Evolutionary conservation across 1,140 invertebrate genomes (phyloP), one percentile per base, ranked within the genome.

Genomic region (Lepeophtheirus salmonis): DNA sequence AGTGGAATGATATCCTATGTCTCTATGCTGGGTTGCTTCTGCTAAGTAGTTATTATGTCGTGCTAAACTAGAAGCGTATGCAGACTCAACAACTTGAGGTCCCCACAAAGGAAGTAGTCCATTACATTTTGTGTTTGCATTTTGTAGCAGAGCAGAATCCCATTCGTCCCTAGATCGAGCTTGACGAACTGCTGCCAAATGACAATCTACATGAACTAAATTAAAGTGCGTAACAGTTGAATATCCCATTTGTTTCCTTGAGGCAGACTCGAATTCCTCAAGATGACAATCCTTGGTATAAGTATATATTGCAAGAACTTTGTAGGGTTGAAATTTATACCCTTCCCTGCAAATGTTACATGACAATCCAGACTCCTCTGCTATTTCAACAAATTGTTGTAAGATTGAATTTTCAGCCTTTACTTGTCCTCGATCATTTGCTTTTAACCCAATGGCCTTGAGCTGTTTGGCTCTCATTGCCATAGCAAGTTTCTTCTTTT

Each of bases 321-420:
- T 72, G 13, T 65, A 66, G 1, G 70, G 68, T 56, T 70, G 68
- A 30, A 62, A 64, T 12, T 89, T 86, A 71, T 97, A 96, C 1
- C 92, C 92, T 73, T 98, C 94, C 25, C 92, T 80, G 70, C 94
- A 98, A 67, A 98, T 97, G 65, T 91, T 95, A 73, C 94, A 98
- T 0, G 91, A 85, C n/a, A 94, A 73, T 20, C 91, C 92, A 0
- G 85, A 84, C 72, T 97, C 91, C 70, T 97, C 91, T 3, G 63
- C 64, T 1, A 64, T 52, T 3, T 87, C 89, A 68, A 92, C 88
- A 69, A 95, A 86, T 73, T 94, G 88, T 68, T 91, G 86, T 64
- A 94, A 74, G 62, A 92, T 85, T 13, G 80, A 82, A 60, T 84
- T 85, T 68, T 89, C 85, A 21, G 89, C 88, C 2, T 86, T 89